Base-by-base conservation (phyloP, 2,888 invertebrate genomes). In the Chirona hameri region DNA sequence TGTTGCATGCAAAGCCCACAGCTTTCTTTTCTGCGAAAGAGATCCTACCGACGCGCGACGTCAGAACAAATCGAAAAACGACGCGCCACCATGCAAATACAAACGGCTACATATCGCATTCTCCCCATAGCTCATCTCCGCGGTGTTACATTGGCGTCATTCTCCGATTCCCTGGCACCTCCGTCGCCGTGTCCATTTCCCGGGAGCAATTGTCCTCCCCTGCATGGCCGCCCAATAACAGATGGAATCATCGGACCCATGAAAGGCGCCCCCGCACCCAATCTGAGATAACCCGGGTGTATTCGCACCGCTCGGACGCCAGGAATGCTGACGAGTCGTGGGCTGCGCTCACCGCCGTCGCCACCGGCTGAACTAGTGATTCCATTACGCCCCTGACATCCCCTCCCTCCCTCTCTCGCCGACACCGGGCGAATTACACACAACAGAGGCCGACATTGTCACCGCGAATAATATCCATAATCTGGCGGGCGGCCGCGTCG, bases 401-500 rank as follows among this genome's bases (percentile, higher is more conserved):
- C 60, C n/a, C 60, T 1, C 60, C n/a, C n/a, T 24, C 60, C 24
- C 21, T 60, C 60, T n/a, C 60, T 39, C n/a, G 24, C 9, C n/a
- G 60, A 60, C 60, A n/a, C 24, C 29, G 24, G 76, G 24, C 27
- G 76, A 76, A 46, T 76, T 76, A 76, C 76, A 76, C 76, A 46
- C 76, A 46, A 12, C 76, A 39, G 46, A 27, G 24, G 10, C 76
- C 46, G 39, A 27, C 76, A 76, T 46, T 76, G 76, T 72, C 72
- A 31, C 31, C 72, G 72, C 76, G 24, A 76, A 76, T 76, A 76
- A 76, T 76, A 76, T 76, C 76, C 76, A 76, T 76, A 76, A 76
- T 76, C 76, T 24, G 46, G 76, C 46, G 15, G 18, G 65, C 65
- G 27, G 60, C 65, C 27, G 65, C 31, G 76, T 21, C 76, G 39